Percentiles rank a stretch among this genome's conserved stretches.
phyloP scores from a whole-genome alignment of 2,113 vertebrate species.

The Planiliza haematocheilus region DNA sequence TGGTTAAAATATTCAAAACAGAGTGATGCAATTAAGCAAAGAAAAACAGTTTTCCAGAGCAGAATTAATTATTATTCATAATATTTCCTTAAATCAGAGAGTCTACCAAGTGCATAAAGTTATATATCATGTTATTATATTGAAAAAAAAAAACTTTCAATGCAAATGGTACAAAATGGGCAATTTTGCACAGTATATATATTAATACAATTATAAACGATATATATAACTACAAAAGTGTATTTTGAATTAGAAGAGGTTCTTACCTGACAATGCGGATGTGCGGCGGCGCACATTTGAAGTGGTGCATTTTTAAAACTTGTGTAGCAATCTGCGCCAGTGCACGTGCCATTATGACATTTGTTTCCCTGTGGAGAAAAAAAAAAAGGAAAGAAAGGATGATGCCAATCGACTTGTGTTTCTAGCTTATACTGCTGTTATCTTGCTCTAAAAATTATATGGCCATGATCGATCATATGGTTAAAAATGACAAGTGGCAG shows the following conservation, averaged over 20 bases:
- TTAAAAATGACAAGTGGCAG: no score
- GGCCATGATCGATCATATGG: no score
- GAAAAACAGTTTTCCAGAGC: neutral
- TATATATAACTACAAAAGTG: neutral
- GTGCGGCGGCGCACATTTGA: slow-evolving; percentile 44
- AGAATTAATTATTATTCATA: neutral
- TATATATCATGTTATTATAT: neutral
- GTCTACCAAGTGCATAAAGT: no score
- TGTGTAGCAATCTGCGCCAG: slow-evolving; percentile 76
- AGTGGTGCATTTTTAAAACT: neutral
- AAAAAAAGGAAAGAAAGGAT: neutral
- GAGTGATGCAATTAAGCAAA: no score
- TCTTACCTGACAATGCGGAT: slow-evolving; percentile 85
- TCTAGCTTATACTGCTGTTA: neutral
- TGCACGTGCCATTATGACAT: slow-evolving; percentile 74
- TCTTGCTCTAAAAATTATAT: no score
- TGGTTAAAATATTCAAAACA: no score
- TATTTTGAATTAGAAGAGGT: no score
- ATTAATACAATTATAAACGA: neutral
- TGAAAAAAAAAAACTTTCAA: neutral
- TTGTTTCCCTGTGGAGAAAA: slow-evolving; percentile 80
- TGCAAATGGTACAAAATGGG: neutral
- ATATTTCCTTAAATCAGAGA: no score
- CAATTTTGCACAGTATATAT: neutral
- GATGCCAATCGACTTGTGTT: neutral